Conservation (phyloP, 2,888 invertebrate species). For the Ecdyonurus torrentis region DNA sequence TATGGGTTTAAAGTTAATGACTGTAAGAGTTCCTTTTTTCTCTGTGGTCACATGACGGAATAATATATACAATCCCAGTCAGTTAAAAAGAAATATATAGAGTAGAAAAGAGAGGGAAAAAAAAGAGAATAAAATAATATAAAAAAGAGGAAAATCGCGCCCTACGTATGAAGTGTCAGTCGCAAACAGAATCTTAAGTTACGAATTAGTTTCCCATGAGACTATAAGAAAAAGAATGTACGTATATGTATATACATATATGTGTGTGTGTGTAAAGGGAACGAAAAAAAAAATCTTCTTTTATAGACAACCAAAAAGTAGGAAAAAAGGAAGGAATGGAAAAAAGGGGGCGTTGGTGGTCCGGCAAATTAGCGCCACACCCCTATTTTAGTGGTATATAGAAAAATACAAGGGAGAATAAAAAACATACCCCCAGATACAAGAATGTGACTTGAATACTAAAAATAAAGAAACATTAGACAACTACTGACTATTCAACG, state of each 20-base stretch:
- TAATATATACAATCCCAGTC: not conserved
- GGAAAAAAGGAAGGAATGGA: no score
- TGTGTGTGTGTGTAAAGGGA: not conserved
- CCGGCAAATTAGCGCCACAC: not conserved
- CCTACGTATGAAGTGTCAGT: not conserved
- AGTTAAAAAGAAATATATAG: not conserved
- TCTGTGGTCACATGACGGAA: not conserved
- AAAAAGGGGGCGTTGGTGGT: no score
- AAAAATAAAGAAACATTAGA: not conserved
- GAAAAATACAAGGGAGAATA: not conserved
- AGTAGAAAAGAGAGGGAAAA: not conserved
- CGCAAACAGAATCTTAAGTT: not conserved
- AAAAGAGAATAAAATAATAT: not conserved
- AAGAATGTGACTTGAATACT: not conserved
- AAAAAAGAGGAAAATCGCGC: not conserved
- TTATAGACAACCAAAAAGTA: not conserved
- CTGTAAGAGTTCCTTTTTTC: no score
- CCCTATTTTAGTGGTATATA: no score
- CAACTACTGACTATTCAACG: not conserved
- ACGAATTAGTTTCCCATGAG: not conserved
- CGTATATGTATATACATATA: no score
- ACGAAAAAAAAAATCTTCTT: not conserved
- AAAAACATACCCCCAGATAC: not conserved
- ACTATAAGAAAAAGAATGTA: not conserved
- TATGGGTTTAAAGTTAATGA: no score